phyloP scores from a whole-genome alignment of 1,140 invertebrate species.

The Sipha flava region DNA sequence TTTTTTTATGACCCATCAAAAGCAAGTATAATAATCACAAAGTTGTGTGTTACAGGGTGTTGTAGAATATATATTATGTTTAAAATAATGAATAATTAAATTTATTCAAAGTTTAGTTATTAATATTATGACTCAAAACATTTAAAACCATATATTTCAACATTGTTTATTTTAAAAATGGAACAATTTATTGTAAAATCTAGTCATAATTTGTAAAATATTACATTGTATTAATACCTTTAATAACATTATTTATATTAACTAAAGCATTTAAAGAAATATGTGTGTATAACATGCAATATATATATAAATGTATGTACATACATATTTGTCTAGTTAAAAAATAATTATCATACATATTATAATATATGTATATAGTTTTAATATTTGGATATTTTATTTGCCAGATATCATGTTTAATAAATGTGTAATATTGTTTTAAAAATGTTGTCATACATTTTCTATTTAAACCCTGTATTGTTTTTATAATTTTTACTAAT shows the following conservation, averaged over 20 bases:
- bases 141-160: neutral
- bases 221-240: neutral
- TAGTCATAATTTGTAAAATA: conserved; percentile 13
- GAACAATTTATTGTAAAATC: neutral
- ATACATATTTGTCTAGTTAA: neutral
- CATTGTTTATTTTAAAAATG: neutral
- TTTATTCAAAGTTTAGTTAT: neutral
- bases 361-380: neutral
- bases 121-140: neutral
- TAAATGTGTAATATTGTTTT: neutral
- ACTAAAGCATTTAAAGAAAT: neutral
- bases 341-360: neutral
- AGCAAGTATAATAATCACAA: conserved; percentile 6
- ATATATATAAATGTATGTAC: neutral
- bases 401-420: neutral
- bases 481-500: conserved; percentile 12
- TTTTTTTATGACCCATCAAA: conserved; percentile 6
- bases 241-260: neutral
- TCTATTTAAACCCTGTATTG: conserved; percentile 24
- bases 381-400: neutral
- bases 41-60: conserved; percentile 31
- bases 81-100: conserved; percentile 1
- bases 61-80: neutral
- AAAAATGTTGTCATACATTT: neutral
- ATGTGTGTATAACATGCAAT: neutral